A percentile compares a stretch with the other conserved stretches of the same genome.
Conservation (phyloP, 2,797 vertebrate species). For the Somateria mollissima region DNA sequence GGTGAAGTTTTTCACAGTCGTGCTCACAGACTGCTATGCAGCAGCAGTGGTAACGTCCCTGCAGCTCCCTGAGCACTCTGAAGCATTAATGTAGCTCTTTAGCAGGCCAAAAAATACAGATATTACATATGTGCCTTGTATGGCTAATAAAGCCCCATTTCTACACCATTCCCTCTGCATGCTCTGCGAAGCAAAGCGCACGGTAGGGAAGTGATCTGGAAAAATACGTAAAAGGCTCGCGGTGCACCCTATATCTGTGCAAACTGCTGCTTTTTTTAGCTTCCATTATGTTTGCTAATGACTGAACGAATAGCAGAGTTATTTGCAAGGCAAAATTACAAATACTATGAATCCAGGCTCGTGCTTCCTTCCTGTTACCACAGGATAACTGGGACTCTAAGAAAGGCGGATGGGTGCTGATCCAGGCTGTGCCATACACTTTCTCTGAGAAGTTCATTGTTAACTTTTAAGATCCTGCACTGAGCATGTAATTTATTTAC, state of each 20-base stretch:
- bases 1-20: fast-evolving
- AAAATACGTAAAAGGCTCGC: neutral
- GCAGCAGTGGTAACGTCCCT: neutral
- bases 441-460: neutral
- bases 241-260: neutral
- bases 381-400: fast-evolving
- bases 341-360: neutral
- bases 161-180: fast-evolving
- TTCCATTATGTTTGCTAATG: neutral
- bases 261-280: neutral
- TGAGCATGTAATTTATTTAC: neutral
- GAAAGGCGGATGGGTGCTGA: neutral
- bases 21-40: fast-evolving
- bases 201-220: fast-evolving
- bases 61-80: neutral
- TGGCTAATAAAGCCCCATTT: neutral
- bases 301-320: neutral
- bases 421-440: neutral
- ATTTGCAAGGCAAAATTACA: neutral
- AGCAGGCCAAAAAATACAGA: neutral
- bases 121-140: neutral
- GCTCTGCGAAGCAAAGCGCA: neutral
- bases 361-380: neutral
- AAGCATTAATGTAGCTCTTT: neutral
- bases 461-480: neutral